Conservation (phyloP, 2,797 vertebrate genomes). For the Semotilus atromaculatus region DNA sequence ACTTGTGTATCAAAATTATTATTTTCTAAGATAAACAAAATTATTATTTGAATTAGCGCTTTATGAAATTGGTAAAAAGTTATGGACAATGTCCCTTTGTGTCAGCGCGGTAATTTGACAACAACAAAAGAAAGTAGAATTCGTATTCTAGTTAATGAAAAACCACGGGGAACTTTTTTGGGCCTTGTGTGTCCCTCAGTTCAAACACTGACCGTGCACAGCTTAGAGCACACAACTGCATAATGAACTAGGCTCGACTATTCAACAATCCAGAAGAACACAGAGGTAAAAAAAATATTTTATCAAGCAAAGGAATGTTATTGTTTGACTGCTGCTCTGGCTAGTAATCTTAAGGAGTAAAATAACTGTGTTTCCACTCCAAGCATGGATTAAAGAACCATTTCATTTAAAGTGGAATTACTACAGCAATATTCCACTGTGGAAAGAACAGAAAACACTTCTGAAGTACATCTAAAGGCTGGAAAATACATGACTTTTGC, state of each 20-base stretch:
- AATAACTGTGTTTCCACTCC: constrained; percentile 7
- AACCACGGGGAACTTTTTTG: too few relatives aligned
- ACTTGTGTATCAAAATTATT: neutral
- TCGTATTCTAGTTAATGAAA: too few relatives aligned
- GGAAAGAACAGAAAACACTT: constrained; percentile 3
- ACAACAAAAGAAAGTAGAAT: too few relatives aligned
- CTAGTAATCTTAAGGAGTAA: constrained; percentile 1
- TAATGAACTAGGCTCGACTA: too few relatives aligned
- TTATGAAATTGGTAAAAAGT: too few relatives aligned
- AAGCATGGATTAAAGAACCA: constrained; percentile 10
- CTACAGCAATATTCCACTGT: neutral
- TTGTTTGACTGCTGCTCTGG: constrained; percentile 6
- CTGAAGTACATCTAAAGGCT: neutral
- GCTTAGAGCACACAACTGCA: neutral
- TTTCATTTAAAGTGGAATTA: constrained; percentile 6
- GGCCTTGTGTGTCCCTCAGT: neutral
- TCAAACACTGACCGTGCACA: neutral
- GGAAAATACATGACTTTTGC: neutral
- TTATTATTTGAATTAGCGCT: too few relatives aligned
- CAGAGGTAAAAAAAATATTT: neutral
- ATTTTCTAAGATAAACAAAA: neutral
- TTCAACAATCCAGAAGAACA: neutral
- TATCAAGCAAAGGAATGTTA: neutral
- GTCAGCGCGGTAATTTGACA: too few relatives aligned
- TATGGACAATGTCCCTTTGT: too few relatives aligned